These are phyloP conservation scores for Sceliomorpha sp. DNA, from an alignment of 2,888 invertebrate species.

Conservation along the genomic window DNA sequence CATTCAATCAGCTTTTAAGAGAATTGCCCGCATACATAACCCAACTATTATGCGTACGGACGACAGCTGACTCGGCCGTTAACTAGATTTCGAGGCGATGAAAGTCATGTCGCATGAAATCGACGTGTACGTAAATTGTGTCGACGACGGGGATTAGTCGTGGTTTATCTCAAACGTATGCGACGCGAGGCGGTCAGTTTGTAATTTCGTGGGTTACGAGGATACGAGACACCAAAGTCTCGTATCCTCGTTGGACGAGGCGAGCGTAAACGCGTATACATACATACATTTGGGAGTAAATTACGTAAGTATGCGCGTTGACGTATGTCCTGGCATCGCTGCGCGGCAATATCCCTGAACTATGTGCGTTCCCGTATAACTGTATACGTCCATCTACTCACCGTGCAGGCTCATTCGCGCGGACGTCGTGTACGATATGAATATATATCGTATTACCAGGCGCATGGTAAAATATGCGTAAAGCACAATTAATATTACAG, in stretches of 20 bases:
- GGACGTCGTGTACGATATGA: constrained; percentile 51
- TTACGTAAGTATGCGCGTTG: constrained; percentile 55
- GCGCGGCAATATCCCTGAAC: constrained; percentile 25
- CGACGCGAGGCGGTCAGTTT: constrained; percentile 54
- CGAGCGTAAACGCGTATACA: constrained; percentile 47
- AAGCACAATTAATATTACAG: too few species aligned
- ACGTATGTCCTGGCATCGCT: constrained; percentile 42
- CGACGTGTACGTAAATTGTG: constrained; percentile 55
- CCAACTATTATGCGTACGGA: constrained; percentile 41
- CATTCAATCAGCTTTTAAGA: constrained; percentile 54
- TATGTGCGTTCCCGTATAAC: too few species aligned
- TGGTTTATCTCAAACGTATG: constrained; percentile 53
- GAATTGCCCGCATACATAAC: constrained; percentile 42
- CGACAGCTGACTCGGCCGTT: constrained; percentile 52
- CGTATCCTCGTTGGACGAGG: constrained; percentile 42
- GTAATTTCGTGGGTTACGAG: constrained; percentile 57
- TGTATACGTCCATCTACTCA: constrained; percentile 49
- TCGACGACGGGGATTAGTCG: constrained; percentile 54
- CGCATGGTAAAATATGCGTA: background rate
- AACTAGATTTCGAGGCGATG: constrained; percentile 54
- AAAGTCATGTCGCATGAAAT: constrained; percentile 58
- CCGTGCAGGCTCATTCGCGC: constrained; percentile 50
- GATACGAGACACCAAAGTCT: constrained; percentile 51
- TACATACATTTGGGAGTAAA: constrained; percentile 53
- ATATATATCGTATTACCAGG: constrained; percentile 39